phyloP scores from a whole-genome alignment of 2,888 invertebrate species.

The Acronicta alni region DNA sequence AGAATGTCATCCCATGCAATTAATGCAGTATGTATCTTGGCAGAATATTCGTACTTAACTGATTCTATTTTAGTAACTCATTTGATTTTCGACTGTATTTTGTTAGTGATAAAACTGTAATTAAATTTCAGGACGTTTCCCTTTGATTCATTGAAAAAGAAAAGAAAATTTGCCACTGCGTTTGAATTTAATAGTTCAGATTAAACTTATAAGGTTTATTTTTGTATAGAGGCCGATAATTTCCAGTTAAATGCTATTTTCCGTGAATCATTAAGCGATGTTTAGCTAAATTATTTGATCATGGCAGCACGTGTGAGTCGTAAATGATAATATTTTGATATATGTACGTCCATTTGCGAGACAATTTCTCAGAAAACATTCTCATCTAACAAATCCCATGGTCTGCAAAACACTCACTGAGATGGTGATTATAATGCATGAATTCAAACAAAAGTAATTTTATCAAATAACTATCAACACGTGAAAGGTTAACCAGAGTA shows the following conservation, averaged over 20 bases:
- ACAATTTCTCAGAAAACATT: constrained; percentile 43
- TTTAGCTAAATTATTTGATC: constrained; percentile 45
- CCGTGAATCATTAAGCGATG: constrained; percentile 47
- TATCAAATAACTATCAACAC: too few relatives aligned
- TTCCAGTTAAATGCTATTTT: constrained; percentile 28
- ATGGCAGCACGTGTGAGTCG: constrained; percentile 40
- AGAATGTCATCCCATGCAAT: constrained; percentile 9
- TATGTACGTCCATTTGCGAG: constrained; percentile 33
- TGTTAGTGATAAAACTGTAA: background rate
- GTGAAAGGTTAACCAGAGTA: too few relatives aligned
- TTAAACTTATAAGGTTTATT: background rate
- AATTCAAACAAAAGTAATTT: too few relatives aligned
- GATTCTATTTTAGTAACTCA: constrained; percentile 37
- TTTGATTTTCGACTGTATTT: constrained; percentile 28
- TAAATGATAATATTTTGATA: constrained; percentile 54
- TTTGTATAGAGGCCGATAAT: background rate
- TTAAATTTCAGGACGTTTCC: background rate
- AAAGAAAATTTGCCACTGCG: background rate
- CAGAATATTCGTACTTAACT: constrained; percentile 29
- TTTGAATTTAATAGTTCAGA: background rate
- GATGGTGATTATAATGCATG: constrained; percentile 8
- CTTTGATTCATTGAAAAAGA: constrained; percentile 31
- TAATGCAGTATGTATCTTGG: constrained; percentile 32
- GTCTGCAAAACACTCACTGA: constrained; percentile 4
- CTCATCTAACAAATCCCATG: constrained; percentile 22